Base-by-base conservation (phyloP, 2,113 vertebrate species). In the Thunnus thynnus region DNA sequence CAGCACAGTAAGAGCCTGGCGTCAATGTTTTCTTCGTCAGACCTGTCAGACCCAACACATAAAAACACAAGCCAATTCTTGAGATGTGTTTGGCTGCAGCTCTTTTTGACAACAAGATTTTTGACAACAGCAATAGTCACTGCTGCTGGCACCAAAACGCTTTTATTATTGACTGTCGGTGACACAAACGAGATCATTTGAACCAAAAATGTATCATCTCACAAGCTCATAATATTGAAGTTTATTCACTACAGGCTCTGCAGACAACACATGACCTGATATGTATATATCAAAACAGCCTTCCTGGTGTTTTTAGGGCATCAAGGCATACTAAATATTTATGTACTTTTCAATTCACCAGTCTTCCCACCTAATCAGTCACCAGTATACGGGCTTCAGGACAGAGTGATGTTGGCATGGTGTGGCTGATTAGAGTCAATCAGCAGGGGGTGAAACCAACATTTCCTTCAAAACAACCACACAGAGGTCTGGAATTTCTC, bases 391-490 rank as follows among this genome's bases (percentile, higher is more conserved):
- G 32, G 63, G 72, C 81, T 84, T 72, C 63, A 81, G 83, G 86
- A 85, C 63, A 68, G 77, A 85, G 80, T 54, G 88, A 69, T 91
- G 68, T 41, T 82, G 85, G 76, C 86, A 71, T 64, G 63, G 78
- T 76, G 71, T 67, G 75, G 75, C 80, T 95, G 94, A 95, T 95
- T 94, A 88, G 90, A 95, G 91, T 93, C 93, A 95, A 95, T 95
- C 94, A 95, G 70, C 74, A 56, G 64, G 67, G 55, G 72, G 69
- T 79, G 85, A 89, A 88, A 86, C 80, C 87, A 84, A 68, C 77
- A 82, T 91, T 80, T 86, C 51, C 56, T 83, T 88, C 73, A 80
- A 86, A 88, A 93, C 76, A 89, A 88, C 78, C 82, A 83, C 80
- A 78, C 68, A 62, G 69, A 77, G 64, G 79, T 89, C 73, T 73